Conservation (phyloP, 2,888 invertebrate species). For the Eledone cirrhosa region DNA sequence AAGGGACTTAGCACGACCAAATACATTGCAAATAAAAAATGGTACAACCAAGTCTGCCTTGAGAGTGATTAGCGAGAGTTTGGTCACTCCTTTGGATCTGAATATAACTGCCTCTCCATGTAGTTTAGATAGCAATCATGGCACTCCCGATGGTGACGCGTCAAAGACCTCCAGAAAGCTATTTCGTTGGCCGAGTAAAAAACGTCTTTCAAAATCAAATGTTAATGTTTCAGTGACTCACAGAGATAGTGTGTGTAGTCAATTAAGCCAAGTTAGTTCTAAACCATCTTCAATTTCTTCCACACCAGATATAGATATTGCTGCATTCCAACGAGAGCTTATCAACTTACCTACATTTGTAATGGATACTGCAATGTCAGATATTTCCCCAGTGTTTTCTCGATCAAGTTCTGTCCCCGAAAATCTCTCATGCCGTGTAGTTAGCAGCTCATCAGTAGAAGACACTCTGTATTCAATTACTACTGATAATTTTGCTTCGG, state of each 20-base stretch:
- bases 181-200: conserved; percentile 66
- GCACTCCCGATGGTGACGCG: conserved; percentile 19
- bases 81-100: conserved; percentile 61
- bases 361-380: conserved; percentile 61
- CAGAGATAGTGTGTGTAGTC: conserved; percentile 42
- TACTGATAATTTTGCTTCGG: conserved; percentile 21
- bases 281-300: conserved; percentile 36
- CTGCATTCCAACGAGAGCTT: conserved; percentile 71
- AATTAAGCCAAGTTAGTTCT: conserved; percentile 35
- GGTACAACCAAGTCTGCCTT: conserved; percentile 55
- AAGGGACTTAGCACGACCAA: conserved; percentile 20
- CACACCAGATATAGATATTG: conserved; percentile 67
- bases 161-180: conserved; percentile 36
- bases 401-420: conserved; percentile 65
- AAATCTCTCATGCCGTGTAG: conserved; percentile 41
- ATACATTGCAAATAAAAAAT: conserved; percentile 40
- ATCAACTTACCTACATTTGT: conserved; percentile 71
- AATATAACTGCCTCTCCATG: conserved; percentile 42
- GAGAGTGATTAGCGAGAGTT: conserved; percentile 61
- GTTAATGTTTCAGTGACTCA: conserved; percentile 48
- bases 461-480: conserved; percentile 25
- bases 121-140: conserved; percentile 28
- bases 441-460: conserved; percentile 7
- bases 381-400: conserved; percentile 62
- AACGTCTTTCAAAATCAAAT: conserved; percentile 63